Conservation (phyloP, 1,140 invertebrate genomes). For the Drosophila pandora region DNA sequence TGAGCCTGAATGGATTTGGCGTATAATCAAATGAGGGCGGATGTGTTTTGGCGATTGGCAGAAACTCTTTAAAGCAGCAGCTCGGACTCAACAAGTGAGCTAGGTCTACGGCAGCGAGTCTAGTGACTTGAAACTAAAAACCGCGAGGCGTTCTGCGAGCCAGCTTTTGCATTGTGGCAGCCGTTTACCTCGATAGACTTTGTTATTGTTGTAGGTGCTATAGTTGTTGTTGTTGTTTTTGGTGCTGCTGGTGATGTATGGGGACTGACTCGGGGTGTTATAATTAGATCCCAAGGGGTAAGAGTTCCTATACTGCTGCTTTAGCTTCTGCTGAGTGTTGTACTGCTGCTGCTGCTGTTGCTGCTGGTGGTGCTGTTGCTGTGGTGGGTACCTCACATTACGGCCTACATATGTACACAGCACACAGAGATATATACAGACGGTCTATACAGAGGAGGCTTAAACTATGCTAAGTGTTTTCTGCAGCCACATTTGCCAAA, state of each 20-base stretch:
- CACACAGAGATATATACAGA: slow-evolving; percentile 21
- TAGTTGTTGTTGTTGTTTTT: slow-evolving; percentile 38
- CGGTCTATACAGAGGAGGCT: slow-evolving; percentile 7
- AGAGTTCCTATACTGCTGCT: slow-evolving; percentile 78
- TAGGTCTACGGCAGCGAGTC: slow-evolving; percentile 21
- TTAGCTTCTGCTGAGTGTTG: slow-evolving; percentile 46
- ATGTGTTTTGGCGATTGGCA: slow-evolving; percentile 11
- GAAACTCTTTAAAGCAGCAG: slow-evolving; percentile 49
- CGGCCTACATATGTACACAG: slow-evolving; percentile 59
- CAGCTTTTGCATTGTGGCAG: slow-evolving; percentile 19
- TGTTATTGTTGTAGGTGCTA: slow-evolving; percentile 58
- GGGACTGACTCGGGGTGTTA: slow-evolving; percentile 64
- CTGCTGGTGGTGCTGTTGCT: slow-evolving; percentile 45
- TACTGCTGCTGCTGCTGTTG: slow-evolving; percentile 40
- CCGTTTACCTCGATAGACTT: slow-evolving; percentile 72
- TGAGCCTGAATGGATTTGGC: slow-evolving; percentile 22
- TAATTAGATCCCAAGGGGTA: slow-evolving; percentile 70
- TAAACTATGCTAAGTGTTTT: slow-evolving; percentile 42
- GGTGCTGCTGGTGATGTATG: slow-evolving; percentile 51
- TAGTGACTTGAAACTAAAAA: slow-evolving; percentile 1
- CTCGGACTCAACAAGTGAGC: slow-evolving; percentile 40
- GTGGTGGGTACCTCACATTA: slow-evolving; percentile 69
- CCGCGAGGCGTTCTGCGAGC: slow-evolving; percentile 22
- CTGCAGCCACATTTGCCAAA: slow-evolving; percentile 50
- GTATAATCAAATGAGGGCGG: slow-evolving; percentile 7